A percentile compares a stretch with the other conserved stretches of the same genome.
These are phyloP conservation scores for Catalaphyllia jardinei DNA, from an alignment of 64 coral and sea anemone species.

Conservation along the genomic window DNA sequence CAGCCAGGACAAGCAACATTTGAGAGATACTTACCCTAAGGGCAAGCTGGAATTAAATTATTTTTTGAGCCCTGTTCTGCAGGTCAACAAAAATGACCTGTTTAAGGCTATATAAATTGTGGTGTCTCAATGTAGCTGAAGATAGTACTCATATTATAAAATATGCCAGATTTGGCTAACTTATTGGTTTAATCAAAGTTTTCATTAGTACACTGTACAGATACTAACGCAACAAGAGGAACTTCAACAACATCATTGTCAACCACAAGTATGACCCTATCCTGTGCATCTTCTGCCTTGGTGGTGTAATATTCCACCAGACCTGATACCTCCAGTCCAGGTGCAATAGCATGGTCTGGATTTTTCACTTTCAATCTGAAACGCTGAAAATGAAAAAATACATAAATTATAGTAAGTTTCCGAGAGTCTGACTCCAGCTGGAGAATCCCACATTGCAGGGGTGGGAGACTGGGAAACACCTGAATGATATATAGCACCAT, in stretches of 20 bases:
- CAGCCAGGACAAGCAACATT: too few species aligned
- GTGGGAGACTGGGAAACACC: too few species aligned
- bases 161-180: too few species aligned
- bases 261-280: constrained; percentile 84
- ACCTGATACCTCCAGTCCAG: constrained; percentile 91
- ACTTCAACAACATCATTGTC: constrained; percentile 98
- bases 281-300: constrained; percentile 84
- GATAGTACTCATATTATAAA: too few species aligned
- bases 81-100: too few species aligned
- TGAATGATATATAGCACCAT: too few species aligned
- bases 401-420: neutral
- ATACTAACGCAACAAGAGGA: constrained; percentile 97
- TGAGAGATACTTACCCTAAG: too few species aligned
- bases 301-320: constrained; percentile 94
- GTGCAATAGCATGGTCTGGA: constrained; percentile 88
- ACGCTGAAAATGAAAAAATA: constrained; percentile 49
- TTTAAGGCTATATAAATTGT: too few species aligned
- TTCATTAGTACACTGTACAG: neutral
- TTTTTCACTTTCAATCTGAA: constrained; percentile 92
- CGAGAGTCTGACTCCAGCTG: too few species aligned
- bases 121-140: too few species aligned
- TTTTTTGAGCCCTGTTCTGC: too few species aligned
- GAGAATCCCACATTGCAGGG: neutral
- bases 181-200: neutral
- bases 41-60: too few species aligned